Percentiles rank a stretch among this genome's conserved stretches.
Conservation (phyloP, 2,113 vertebrate genomes). For the Megalops atlanticus region DNA sequence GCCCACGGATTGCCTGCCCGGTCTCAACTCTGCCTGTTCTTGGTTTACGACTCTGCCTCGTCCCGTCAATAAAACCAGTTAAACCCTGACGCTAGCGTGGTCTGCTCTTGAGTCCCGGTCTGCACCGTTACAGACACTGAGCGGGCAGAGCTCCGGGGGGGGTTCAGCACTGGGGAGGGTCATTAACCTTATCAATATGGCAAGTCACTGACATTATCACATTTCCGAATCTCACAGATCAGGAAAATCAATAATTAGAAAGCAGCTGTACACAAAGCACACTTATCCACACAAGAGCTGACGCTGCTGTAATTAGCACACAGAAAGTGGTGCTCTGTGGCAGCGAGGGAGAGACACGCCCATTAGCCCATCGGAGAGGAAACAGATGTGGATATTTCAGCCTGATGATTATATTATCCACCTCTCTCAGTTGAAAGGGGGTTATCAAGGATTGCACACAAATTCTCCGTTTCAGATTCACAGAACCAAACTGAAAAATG, state of each 20-base stretch:
- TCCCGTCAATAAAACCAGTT: no score
- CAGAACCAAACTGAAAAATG: no score
- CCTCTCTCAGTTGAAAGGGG: slow-evolving; percentile 29
- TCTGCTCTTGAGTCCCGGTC: no score
- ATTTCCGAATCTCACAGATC: slow-evolving; percentile 27
- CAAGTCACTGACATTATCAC: slow-evolving; percentile 34
- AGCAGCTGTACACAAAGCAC: not conserved
- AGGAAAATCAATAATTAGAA: slow-evolving; percentile 16
- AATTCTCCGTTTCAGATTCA: no score
- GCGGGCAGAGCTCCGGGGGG: no score
- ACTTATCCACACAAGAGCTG: slow-evolving; percentile 3
- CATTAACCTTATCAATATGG: slow-evolving; percentile 36
- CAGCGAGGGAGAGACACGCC: not conserved
- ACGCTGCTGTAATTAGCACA: slow-evolving; percentile 9
- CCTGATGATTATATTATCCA: slow-evolving; percentile 33
- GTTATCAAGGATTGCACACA: slow-evolving; percentile 15
- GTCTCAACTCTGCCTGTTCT: no score
- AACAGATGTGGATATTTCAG: slow-evolving; percentile 39
- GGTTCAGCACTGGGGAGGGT: slow-evolving; percentile 28
- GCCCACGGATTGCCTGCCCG: no score
- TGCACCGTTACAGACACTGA: no score
- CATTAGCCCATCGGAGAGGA: no score
- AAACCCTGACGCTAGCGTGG: no score
- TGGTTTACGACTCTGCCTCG: no score
- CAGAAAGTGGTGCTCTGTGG: slow-evolving; percentile 22